Conservation (phyloP, 2,113 vertebrate genomes). For the Menura novaehollandiae region DNA sequence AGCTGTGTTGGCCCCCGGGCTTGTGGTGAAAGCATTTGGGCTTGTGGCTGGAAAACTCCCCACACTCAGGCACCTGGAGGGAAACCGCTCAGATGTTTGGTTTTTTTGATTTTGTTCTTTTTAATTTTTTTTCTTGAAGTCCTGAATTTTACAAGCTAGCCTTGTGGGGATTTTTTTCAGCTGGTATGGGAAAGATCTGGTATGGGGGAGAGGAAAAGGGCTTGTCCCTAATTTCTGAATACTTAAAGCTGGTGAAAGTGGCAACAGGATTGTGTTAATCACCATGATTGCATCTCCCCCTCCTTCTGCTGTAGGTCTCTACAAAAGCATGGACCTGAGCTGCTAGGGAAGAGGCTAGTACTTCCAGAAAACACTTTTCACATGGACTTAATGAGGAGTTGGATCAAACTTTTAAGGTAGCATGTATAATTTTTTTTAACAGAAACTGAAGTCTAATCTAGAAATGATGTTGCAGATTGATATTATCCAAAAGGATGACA, state of each 20-base stretch:
- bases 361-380: not conserved
- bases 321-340: not conserved
- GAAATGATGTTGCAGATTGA: not conserved
- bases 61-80: not conserved
- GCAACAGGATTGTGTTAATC: not conserved
- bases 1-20: not conserved
- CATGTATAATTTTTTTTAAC: not conserved
- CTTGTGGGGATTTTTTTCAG: not conserved
- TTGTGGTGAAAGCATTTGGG: not conserved
- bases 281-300: not conserved
- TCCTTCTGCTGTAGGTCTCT: not conserved
- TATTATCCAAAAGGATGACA: not conserved
- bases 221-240: not conserved
- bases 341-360: not conserved
- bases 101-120: not conserved
- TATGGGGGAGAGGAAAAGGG: not conserved
- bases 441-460: not conserved
- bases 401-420: not conserved
- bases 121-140: not conserved
- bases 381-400: not conserved
- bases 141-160: not conserved
- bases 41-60: slow-evolving; percentile 32
- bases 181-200: not conserved
- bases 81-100: not conserved
- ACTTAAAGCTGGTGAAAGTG: not conserved